Conservation (phyloP, 2,113 vertebrate species). For the Alosa alosa region DNA sequence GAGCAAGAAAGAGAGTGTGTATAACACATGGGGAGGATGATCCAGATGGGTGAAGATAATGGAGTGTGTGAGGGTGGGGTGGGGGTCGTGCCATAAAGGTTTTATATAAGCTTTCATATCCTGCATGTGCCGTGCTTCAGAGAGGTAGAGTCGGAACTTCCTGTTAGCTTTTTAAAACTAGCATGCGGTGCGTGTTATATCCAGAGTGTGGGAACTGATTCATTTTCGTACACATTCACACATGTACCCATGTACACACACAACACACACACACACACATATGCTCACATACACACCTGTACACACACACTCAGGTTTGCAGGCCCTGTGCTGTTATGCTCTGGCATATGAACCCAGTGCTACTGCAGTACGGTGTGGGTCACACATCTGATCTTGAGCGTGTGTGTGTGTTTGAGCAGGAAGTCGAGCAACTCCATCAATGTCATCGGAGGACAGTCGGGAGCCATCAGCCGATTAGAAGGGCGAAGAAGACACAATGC, state of each 20-base stretch:
- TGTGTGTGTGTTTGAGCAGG: constrained; percentile 48
- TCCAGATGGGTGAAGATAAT: constrained; percentile 64
- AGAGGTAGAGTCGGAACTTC: not conserved
- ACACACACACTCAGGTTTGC: not conserved
- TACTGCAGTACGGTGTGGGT: not conserved
- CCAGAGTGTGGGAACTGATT: not conserved
- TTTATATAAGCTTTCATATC: not conserved
- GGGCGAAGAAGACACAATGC: constrained; percentile 64
- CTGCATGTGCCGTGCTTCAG: not conserved
- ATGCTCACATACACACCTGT: too few relatives aligned
- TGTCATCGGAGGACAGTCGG: constrained; percentile 73
- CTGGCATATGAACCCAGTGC: too few relatives aligned
- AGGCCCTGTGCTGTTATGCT: too few relatives aligned
- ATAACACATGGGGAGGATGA: constrained; percentile 54
- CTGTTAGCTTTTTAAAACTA: not conserved
- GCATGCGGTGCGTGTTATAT: not conserved
- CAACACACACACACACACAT: not conserved
- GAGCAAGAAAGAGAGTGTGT: constrained; percentile 44
- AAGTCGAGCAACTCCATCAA: constrained; percentile 70
- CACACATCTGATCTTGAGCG: constrained; percentile 13
- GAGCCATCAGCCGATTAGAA: constrained; percentile 77
- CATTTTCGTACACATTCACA: not conserved
- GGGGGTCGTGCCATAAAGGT: not conserved
- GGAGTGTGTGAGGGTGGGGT: constrained; percentile 58
- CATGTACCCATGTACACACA: not conserved